These are phyloP conservation scores for Upupa epops DNA, from an alignment of 2,113 vertebrate species.

Conservation along the genomic window DNA sequence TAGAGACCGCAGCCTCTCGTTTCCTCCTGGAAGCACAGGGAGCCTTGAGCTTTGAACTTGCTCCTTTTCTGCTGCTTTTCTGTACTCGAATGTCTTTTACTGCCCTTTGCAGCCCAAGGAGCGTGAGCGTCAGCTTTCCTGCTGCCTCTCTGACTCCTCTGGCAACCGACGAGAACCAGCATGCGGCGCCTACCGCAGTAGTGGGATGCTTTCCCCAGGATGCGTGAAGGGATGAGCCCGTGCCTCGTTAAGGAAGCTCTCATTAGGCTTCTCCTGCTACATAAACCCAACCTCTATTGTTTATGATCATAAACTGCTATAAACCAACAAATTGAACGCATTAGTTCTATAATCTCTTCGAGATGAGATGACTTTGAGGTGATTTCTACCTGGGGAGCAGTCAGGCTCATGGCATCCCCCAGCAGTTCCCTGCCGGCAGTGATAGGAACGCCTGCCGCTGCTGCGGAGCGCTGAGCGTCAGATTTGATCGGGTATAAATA, in stretches of 20 bases:
- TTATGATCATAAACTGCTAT: slow-evolving; percentile 23
- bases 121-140: slow-evolving; percentile 42
- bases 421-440: slow-evolving; percentile 27
- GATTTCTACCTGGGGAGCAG: slow-evolving; percentile 44
- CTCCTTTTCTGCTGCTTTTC: slow-evolving; percentile 45
- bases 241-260: slow-evolving; percentile 42
- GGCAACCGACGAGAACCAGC: slow-evolving; percentile 54
- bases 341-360: slow-evolving; percentile 44
- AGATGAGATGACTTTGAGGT: slow-evolving; percentile 36
- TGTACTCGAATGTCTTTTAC: slow-evolving; percentile 47
- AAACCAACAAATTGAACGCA: slow-evolving; percentile 23
- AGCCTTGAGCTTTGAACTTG: slow-evolving; percentile 28
- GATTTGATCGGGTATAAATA: slow-evolving; percentile 41
- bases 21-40: neutral
- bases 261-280: slow-evolving; percentile 57
- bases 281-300: slow-evolving; percentile 2
- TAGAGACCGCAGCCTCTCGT: too few relatives aligned
- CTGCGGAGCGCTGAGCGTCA: too few relatives aligned
- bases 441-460: too few relatives aligned
- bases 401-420: slow-evolving; percentile 27
- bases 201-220: slow-evolving; percentile 33
- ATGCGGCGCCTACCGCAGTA: neutral
- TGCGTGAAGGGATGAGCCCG: slow-evolving; percentile 42
- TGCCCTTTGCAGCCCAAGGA: slow-evolving; percentile 57
- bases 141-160: slow-evolving; percentile 45